Base-by-base conservation (phyloP, 2,113 vertebrate species). In the Brachyistius frenatus region DNA sequence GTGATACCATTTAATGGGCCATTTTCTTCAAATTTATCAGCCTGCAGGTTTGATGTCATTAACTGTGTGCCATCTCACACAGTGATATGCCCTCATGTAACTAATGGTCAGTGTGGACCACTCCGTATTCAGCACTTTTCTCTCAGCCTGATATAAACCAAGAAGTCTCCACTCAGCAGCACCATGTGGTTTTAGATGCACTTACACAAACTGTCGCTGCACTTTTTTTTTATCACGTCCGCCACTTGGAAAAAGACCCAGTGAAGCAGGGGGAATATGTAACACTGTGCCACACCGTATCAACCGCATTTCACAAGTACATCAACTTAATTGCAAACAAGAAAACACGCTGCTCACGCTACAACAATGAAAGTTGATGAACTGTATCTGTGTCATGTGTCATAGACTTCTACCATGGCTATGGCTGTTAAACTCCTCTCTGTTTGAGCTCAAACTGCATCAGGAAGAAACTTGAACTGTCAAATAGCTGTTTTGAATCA, bases 91-190 rank as follows among this genome's bases (percentile, higher is more conserved):
- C 36, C 74, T 41, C 30, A 5, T 66, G 58, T 85, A 82, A 90
- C 81, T 74, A 78, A 89, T 86, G 73, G 60, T 75, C 78, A 84
- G 56, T 64, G 78, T 61, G 70, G 60, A 69, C 67, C 70, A 14
- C 67, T 85, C 78, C 73, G 77, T 70, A 80, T 88, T 89, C 88
- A 89, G 88, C 91, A 88, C 74, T 88, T 88, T 86, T 73, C 57
- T 74, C 76, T 67, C 63, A 57, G 66, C 56, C 74, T 66, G 62
- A 76, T 65, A 72, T 74, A 80, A 90, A 78, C 50, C 46, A n/a
- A 71, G 66, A 90, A 81, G 83, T 61, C 74, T 63, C 41, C 63
- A 85, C 83, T 90, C 88, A 85, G 88, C 91, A 88, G 79, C 68
- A 66, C 55, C 72, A 58, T 86, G 91, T 65, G 73, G 78, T 83